Base-by-base conservation (phyloP, 2,797 vertebrate genomes). In the Allobates femoralis region DNA sequence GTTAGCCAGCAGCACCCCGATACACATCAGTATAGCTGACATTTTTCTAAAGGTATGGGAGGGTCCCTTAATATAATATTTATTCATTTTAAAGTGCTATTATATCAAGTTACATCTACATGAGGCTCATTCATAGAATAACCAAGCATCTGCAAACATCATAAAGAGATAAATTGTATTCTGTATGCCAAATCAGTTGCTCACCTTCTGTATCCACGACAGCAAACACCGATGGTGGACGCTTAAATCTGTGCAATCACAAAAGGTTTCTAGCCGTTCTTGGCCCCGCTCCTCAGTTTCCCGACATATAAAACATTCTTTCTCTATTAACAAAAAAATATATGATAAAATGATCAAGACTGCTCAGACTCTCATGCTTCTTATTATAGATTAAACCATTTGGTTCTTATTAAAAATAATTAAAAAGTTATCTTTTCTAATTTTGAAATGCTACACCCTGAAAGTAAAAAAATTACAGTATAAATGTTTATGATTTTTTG, bases 231-330 rank as follows among this genome's bases (percentile, higher is more conserved):
- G 89, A 82, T 92, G 90, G 89, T 93, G 92, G 91, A 92, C 92
- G 88, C 94, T 87, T 83, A 93, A 90, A 89, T 90, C 92, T 91
- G 93, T 95, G 84, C 93, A 95, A 92, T 94, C 93, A 62, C 91
- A 93, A 89, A 95, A 96, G 90, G 91, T 92, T 90, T 94, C 91
- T 67, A 93, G 90, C 89, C 92, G 91, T 90, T 95, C 93, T 87
- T 89, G 89, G 89, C 89, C 92, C 91, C 90, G 91, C 91, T 94
- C 90, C 87, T 95, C 94, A 89, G 89, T 90, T 88, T 95, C 94
- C 88, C 90, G 90, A 93, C 95, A 97, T 92, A 97, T 96, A 92
- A 96, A 97, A 90, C 94, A 95, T 92, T 95, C 94, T 76, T 94
- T 94, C 89, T 96, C 95, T 96, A 95, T 94, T 94, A 90, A 92